Base-by-base conservation (phyloP, 2,888 invertebrate species). In the Napeogenes inachia region DNA sequence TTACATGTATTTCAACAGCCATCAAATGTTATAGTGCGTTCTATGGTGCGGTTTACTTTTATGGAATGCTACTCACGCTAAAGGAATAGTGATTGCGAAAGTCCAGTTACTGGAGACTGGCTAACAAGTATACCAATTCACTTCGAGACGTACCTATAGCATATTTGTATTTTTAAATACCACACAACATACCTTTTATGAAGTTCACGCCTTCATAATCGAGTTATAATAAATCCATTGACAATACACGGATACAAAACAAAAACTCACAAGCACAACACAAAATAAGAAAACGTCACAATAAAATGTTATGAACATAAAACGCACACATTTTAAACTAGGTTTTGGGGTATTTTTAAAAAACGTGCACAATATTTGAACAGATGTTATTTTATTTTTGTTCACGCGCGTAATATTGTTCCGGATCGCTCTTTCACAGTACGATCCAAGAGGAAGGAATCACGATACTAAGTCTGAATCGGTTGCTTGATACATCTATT, bases 371-470 rank as follows among this genome's bases (percentile, higher is more conserved):
- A 85, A 84, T 88, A 85, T 85, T 85, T 85, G 78, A 83, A 87
- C 89, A 89, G 88, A 86, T 89, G 89, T 82, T 76, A 80, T 82
- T 85, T 84, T 88, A 87, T 87, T 89, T 87, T 85, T 78, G 84
- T 84, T 80, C 79, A 81, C 87, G 82, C 86, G 84, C 81, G 79
- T 74, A 74, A 75, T 57, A 73, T 71, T 62, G 64, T 65, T 63
- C 57, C 45, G 33, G 61, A 66, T 57, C 61, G 60, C 66, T 65
- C 60, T 67, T 67, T 71, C 74, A 70, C 68, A 68, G 76, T 69
- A 30, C 76, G 75, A 64, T 65, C 68, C 78, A 68, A 75, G 65
- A 70, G 71, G 76, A 77, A 76, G 78, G 77, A 82, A 81, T 82
- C 84, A 80, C 86, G 82, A 79, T 69, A 71, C 87, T 84, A 79